Base-by-base conservation (phyloP, 1,140 invertebrate species). In the Frieseomelitta varia region DNA sequence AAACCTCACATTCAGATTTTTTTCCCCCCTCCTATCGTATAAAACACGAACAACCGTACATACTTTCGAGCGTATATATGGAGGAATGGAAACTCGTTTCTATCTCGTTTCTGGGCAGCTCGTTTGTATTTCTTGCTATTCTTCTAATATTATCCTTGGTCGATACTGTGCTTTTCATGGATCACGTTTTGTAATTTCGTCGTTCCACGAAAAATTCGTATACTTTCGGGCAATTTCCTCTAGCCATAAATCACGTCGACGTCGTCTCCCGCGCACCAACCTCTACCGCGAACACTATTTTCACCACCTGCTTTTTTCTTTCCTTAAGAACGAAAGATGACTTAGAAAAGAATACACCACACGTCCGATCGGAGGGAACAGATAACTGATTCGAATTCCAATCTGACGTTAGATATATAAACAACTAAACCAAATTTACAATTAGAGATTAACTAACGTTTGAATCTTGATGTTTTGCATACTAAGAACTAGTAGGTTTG, bases 221-320 rank as follows among this genome's bases (percentile, higher is more conserved):
- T 79, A 88, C 82, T 88, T 90, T 88, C 79, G 80, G 85, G 87
- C 89, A 90, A 90, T 90, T 90, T 90, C 90, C 90, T 90, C 76
- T 78, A 80, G 65, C 84, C 85, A 90, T 90, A 90, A 90, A 90
- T 90, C 89, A 88, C 86, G 89, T 85, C 81, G 77, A 78, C 85
- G 81, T 84, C 85, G 85, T 88, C 87, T 85, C 72, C 77, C 79
- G 71, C 78, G 58, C 71, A 56, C 69, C 84, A 83, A 89, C 74
- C 88, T 80, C 80, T 68, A 72, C 65, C 85, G 58, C 58, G 65
- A 84, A 85, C 87, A 76, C 68, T 71, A 74, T 79, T 89, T 85
- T 79, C 85, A 65, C 69, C 76, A 89, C 71, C 51, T 85, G 71
- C 69, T 30, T 61, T 47, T 61, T 53, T 53, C 6, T 82, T 24